Evolutionary conservation across 2,888 invertebrate genomes (phyloP), one percentile per base, ranked within the genome.

Genomic region (Nomada fucata): DNA sequence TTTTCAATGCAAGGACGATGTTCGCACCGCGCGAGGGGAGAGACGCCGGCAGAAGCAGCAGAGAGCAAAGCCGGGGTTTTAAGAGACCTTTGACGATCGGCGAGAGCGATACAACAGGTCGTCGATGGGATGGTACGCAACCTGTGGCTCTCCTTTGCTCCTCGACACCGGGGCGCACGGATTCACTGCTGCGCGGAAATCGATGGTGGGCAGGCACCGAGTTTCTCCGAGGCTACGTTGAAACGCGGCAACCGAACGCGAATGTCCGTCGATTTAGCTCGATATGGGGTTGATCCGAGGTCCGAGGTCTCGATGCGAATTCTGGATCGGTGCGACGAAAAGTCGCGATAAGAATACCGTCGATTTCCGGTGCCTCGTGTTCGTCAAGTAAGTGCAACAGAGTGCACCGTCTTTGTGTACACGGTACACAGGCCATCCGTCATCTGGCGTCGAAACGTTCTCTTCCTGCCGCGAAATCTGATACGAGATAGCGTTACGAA

Each of bases 1-100:
- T 90, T 90, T 90, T 90, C 88, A 89, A 88, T 89, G 87, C 90
- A 91, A 91, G 91, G 90, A 91, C 90, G 88, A 87, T 88, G 87
- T 83, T 86, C 84, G 65, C 86, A 72, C 77, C 63, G 55, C 20
- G 60, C 52, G 53, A 63, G 20, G 69, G 68, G 60, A 71, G 53
- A 50, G 52, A 76, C 20, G 11, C 15, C 42, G 67, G 69, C 42
- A 52, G 60, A 52, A 59, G 69, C 42, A 44, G 57, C 44, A 59
- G 52, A 26, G 55, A 9, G 57, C 57, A 0, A 23, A 5, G n/a
- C 60, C 36, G 36, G 36, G 36, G 69, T 67, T 57, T 47, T 69
- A 53, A 57, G 53, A 71, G 64, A 29, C 75, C 77, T 73, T 77
- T 73, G 77, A 73, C 61, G 76, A 47, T 53, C 36, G 47, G 29